These are phyloP conservation scores for Meta bourneti DNA, from an alignment of 2,888 invertebrate genomes.

Conservation along the genomic window DNA sequence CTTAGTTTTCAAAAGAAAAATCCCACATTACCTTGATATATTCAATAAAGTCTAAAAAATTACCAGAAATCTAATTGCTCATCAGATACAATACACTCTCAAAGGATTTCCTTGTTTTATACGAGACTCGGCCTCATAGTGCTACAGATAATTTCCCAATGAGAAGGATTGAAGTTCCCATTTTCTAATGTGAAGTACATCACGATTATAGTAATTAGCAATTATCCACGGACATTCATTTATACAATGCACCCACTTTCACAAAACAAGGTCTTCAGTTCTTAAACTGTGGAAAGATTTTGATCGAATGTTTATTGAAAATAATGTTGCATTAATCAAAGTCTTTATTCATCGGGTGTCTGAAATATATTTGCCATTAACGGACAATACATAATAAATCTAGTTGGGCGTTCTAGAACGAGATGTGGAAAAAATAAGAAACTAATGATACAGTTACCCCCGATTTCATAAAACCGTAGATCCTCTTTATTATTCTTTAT, in stretches of 20 bases:
- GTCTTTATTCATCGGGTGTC: neutral
- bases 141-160: neutral
- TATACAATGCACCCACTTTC: neutral
- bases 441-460: conserved; percentile 16
- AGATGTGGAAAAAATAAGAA: neutral
- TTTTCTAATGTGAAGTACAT: neutral
- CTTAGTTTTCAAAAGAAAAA: no score
- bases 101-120: no score
- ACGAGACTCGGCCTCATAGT: no score
- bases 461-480: neutral
- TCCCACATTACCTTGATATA: no score
- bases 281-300: neutral
- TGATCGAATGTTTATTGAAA: neutral
- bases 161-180: neutral
- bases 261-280: conserved; percentile 30
- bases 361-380: conserved; percentile 9
- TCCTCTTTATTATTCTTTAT: neutral
- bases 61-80: no score
- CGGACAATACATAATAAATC: conserved; percentile 45
- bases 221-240: neutral
- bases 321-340: conserved; percentile 17
- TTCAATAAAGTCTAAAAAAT: no score
- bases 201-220: neutral
- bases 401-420: neutral
- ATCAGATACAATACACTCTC: no score